Percentiles rank a stretch among this genome's conserved stretches.
Conservation (phyloP, 2,888 invertebrate species). For the Megaustenia siamemsis region DNA sequence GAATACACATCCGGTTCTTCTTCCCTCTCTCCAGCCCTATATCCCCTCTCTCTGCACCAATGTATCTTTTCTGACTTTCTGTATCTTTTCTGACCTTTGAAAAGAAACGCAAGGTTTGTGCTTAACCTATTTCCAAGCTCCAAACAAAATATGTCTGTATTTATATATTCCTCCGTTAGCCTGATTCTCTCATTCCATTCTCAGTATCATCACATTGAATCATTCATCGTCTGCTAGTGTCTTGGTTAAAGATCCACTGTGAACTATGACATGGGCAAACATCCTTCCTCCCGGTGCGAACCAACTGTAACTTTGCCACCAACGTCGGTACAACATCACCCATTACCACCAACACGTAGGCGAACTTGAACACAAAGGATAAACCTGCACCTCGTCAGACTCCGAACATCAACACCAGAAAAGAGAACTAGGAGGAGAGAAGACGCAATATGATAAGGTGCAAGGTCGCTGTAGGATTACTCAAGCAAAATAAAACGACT, state of each 20-base stretch:
- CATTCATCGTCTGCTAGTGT: not conserved
- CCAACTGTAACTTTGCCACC: slow-evolving; percentile 18
- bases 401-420: not conserved
- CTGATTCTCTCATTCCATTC: not conserved
- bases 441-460: not conserved
- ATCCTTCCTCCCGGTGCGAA: not conserved
- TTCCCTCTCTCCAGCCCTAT: not conserved
- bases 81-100: slow-evolving; percentile 6
- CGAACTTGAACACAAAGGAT: not conserved
- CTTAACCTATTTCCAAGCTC: not conserved
- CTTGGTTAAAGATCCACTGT: slow-evolving; percentile 16
- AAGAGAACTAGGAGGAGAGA: not conserved
- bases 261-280: not conserved
- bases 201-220: not conserved
- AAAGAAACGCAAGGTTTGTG: not conserved
- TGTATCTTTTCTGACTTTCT: not conserved
- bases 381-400: slow-evolving; percentile 3
- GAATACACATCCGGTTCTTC: not conserved
- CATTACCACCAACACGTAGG: slow-evolving; percentile 10
- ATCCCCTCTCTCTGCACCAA: not conserved
- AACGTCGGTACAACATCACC: slow-evolving; percentile 7
- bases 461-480: not conserved
- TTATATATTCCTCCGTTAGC: not conserved
- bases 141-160: not conserved
- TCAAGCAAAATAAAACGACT: not conserved